phyloP scores from a whole-genome alignment of 92 coral and sea anemone genomes.

The Zoanthus gigantus region DNA sequence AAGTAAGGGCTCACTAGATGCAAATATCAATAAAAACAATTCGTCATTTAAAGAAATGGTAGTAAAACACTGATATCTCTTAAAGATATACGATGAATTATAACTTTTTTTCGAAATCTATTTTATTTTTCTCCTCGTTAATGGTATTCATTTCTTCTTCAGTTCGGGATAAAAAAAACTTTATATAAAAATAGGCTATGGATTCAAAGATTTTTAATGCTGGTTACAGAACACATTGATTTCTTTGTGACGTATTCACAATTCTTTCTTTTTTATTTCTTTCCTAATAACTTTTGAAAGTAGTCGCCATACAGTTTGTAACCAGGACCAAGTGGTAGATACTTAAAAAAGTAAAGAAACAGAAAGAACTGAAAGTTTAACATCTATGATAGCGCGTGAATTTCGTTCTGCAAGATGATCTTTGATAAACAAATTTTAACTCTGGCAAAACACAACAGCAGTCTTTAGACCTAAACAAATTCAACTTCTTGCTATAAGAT shows the following conservation, averaged over 20 bases:
- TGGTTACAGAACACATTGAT: background rate
- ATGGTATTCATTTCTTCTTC: too few relatives aligned
- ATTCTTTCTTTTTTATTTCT: background rate
- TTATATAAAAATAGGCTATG: too few relatives aligned
- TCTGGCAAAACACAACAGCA: background rate
- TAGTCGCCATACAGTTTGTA: background rate
- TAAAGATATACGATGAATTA: too few relatives aligned
- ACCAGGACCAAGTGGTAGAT: background rate
- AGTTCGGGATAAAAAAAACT: too few relatives aligned
- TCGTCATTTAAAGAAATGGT: too few relatives aligned
- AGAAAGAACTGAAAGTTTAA: background rate
- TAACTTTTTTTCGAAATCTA: too few relatives aligned
- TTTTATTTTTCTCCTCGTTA: too few relatives aligned
- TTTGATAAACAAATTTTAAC: conserved; percentile 1
- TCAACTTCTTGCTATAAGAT: background rate
- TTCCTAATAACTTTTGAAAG: background rate
- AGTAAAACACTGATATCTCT: too few relatives aligned
- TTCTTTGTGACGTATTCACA: background rate
- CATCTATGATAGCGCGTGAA: background rate
- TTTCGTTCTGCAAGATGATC: background rate
- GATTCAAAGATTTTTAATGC: background rate
- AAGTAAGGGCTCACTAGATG: too few relatives aligned
- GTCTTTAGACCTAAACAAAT: background rate
- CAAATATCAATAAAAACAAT: too few relatives aligned
- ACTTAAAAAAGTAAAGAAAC: background rate